These are phyloP conservation scores for Latheticus oryzae DNA, from an alignment of 2,888 invertebrate genomes.

Conservation along the genomic window DNA sequence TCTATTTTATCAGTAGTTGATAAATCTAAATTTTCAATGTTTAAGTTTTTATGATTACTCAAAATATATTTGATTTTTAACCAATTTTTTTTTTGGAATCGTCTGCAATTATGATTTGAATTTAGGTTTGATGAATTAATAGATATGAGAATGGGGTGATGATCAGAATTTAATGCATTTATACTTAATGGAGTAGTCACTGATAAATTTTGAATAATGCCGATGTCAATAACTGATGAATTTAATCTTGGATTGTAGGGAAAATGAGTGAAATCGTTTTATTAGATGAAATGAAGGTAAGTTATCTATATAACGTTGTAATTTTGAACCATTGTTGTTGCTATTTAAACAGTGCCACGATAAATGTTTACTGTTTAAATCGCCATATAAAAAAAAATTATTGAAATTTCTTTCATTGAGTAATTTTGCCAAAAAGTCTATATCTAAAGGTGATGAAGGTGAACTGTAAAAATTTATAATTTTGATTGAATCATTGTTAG, in stretches of 20 bases:
- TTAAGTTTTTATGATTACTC: neutral
- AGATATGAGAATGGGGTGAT: neutral
- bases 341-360: neutral
- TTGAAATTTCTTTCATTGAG: neutral
- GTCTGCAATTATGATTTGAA: neutral
- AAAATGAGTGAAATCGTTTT: neutral
- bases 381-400: neutral
- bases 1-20: too few relatives aligned
- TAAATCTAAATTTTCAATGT: too few relatives aligned
- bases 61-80: neutral
- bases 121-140: neutral
- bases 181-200: neutral
- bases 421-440: neutral
- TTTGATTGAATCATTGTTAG: constrained; percentile 2
- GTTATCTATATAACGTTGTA: too few relatives aligned
- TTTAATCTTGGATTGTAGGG: neutral
- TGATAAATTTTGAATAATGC: neutral
- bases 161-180: neutral
- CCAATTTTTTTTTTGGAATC: neutral
- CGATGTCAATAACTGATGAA: neutral
- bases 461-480: neutral
- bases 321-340: too few relatives aligned
- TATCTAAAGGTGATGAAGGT: neutral
- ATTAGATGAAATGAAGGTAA: too few relatives aligned
- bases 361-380: neutral